These are phyloP conservation scores for Drosophila ironensis DNA, from an alignment of 1,140 invertebrate genomes.

Conservation along the genomic window DNA sequence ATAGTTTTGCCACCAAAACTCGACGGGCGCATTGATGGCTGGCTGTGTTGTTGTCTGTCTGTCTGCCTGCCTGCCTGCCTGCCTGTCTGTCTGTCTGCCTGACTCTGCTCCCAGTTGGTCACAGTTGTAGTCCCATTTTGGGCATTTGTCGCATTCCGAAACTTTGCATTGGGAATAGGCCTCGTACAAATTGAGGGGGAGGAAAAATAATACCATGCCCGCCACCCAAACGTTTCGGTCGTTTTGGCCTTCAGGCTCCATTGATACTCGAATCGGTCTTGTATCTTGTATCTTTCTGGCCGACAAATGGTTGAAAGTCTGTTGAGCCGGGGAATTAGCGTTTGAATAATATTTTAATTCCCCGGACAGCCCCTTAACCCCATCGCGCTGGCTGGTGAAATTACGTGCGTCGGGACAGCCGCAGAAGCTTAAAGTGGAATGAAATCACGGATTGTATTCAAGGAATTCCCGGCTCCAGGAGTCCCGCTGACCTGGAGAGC, in stretches of 20 bases:
- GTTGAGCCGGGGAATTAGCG: conserved; percentile 27
- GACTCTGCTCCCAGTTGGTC: not conserved
- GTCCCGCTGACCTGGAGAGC: too few relatives aligned
- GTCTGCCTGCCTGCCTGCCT: too few relatives aligned
- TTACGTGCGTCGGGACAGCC: conserved; percentile 19
- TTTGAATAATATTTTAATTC: conserved; percentile 25
- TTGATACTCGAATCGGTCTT: conserved; percentile 21
- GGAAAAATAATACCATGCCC: too few relatives aligned
- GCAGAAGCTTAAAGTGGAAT: conserved; percentile 18
- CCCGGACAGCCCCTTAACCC: not conserved
- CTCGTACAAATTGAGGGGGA: too few relatives aligned
- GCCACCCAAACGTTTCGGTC: not conserved
- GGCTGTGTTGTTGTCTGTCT: too few relatives aligned
- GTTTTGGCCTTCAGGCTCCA: conserved; percentile 8
- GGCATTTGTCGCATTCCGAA: conserved; percentile 34
- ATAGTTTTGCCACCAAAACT: conserved; percentile 21
- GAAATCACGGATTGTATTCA: conserved; percentile 14
- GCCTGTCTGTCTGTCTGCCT: too few relatives aligned
- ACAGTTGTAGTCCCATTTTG: conserved; percentile 13
- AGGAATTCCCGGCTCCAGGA: not conserved
- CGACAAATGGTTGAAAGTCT: not conserved
- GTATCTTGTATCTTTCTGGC: conserved; percentile 3
- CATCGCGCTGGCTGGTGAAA: not conserved
- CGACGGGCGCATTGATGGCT: not conserved
- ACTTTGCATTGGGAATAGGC: conserved; percentile 17